Conservation (phyloP, 1,140 invertebrate species). For the Adelges cooleyi region DNA sequence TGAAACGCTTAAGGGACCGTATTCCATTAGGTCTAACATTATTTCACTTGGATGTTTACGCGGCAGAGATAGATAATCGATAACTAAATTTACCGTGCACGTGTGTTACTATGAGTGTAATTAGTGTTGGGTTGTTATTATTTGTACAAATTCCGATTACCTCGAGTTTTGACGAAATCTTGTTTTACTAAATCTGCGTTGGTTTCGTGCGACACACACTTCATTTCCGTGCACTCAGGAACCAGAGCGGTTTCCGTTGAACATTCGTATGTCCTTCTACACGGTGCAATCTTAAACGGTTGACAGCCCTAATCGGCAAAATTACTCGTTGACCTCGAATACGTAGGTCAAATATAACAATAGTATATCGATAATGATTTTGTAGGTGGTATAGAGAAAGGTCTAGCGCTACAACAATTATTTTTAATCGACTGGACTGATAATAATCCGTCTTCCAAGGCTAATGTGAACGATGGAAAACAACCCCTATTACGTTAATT, state of each 20-base stretch:
- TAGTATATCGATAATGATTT: no score
- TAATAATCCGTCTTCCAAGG: no score
- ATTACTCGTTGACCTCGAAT: no score
- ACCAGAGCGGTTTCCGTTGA: not conserved
- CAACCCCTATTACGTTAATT: no score
- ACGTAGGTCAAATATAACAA: no score
- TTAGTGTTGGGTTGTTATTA: not conserved
- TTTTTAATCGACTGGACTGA: no score
- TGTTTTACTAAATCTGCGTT: not conserved
- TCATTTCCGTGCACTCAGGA: not conserved
- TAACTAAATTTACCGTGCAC: not conserved
- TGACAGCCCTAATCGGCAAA: conserved; percentile 6
- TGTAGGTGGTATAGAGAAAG: no score
- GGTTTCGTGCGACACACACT: not conserved
- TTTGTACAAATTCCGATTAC: not conserved
- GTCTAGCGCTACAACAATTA: no score
- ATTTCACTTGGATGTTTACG: not conserved
- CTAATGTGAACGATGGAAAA: no score
- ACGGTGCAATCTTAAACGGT: not conserved
- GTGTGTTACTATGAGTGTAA: not conserved
- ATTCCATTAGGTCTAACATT: conserved; percentile 33
- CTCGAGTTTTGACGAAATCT: not conserved
- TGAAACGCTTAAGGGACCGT: conserved; percentile 43
- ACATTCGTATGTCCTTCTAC: not conserved
- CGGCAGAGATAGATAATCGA: not conserved